These are phyloP conservation scores for Megalops atlanticus DNA, from an alignment of 2,113 vertebrate species.

Conservation along the genomic window DNA sequence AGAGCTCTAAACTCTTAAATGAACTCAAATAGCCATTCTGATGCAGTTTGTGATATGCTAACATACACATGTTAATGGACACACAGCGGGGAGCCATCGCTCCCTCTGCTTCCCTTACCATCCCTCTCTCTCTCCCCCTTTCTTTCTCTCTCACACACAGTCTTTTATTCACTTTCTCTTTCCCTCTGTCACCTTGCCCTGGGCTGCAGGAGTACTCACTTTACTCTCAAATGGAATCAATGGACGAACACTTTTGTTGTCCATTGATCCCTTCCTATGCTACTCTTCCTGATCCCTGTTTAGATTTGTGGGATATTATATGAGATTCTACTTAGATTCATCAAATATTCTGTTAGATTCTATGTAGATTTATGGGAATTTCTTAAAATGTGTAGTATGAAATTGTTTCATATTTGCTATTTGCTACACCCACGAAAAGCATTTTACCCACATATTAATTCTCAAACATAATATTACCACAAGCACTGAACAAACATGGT, in stretches of 20 bases:
- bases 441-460: no score
- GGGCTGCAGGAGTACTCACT: slow-evolving; percentile 23
- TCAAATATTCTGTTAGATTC: no score
- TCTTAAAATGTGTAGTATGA: no score
- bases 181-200: slow-evolving; percentile 36
- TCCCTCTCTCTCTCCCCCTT: slow-evolving; percentile 26
- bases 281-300: background rate
- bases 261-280: slow-evolving; percentile 42
- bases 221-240: slow-evolving; percentile 52
- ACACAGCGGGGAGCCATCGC: background rate
- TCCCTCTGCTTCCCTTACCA: slow-evolving; percentile 17
- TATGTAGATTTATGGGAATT: no score
- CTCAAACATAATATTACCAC: no score
- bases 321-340: no score
- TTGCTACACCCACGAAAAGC: no score
- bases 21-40: background rate
- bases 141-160: slow-evolving; percentile 43
- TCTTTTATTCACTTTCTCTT: slow-evolving; percentile 33
- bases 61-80: slow-evolving; percentile 8
- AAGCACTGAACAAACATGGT: no score
- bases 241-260: slow-evolving; percentile 55
- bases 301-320: no score
- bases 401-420: no score
- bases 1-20: background rate
- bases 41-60: background rate